Conservation (phyloP, 2,888 invertebrate species). For the Autographa gamma region DNA sequence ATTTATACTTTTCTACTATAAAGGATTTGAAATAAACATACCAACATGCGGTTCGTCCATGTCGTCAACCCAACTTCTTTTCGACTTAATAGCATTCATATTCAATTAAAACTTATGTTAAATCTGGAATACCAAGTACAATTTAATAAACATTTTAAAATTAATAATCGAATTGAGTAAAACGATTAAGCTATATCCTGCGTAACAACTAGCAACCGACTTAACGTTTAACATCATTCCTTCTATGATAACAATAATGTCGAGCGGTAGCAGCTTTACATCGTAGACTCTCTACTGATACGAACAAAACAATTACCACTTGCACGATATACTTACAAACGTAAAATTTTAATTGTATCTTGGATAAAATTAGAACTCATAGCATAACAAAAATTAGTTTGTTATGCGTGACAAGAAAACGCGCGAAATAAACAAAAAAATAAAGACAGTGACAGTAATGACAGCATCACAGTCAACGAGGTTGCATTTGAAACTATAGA, state of each 20-base stretch:
- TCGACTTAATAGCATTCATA: constrained; percentile 64
- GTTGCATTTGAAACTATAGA: no score
- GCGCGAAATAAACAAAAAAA: constrained; percentile 11
- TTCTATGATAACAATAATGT: background rate
- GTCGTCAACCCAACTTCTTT: constrained; percentile 64
- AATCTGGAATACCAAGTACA: constrained; percentile 24
- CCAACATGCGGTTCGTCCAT: constrained; percentile 60
- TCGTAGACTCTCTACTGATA: background rate
- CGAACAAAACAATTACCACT: background rate
- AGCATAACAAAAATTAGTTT: background rate
- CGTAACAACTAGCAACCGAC: background rate
- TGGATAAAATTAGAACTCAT: background rate
- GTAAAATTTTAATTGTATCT: background rate
- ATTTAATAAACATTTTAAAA: background rate
- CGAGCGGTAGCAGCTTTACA: background rate
- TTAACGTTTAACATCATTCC: background rate
- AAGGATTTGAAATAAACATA: constrained; percentile 43
- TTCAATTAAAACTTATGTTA: constrained; percentile 24
- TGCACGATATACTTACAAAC: background rate
- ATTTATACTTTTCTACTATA: no score
- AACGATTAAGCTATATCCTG: background rate
- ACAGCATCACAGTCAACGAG: no score
- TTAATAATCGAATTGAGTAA: background rate
- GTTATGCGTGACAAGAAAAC: constrained; percentile 1
- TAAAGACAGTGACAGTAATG: background rate